These are phyloP conservation scores for Neoitamus cyanurus DNA, from an alignment of 2,888 invertebrate species.

Conservation along the genomic window DNA sequence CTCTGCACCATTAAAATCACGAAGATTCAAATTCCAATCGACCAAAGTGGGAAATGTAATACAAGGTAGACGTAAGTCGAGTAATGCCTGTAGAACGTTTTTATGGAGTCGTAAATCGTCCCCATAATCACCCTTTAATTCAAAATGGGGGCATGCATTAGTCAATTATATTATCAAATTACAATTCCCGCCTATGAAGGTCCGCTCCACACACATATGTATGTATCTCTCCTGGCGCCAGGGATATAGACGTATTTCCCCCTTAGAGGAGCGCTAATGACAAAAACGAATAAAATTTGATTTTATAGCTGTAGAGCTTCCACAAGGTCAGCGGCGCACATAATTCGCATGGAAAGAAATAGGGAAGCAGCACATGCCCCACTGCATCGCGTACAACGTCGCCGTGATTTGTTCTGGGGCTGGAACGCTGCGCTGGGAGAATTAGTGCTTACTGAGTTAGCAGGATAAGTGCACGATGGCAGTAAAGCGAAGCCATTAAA, in stretches of 20 bases:
- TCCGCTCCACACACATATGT: background rate
- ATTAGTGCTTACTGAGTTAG: background rate
- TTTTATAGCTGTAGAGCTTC: background rate
- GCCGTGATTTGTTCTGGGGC: background rate
- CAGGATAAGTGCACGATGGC: constrained; percentile 6
- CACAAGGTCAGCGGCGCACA: background rate
- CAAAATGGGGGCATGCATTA: background rate
- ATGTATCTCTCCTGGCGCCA: background rate
- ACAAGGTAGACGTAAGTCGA: too few species aligned
- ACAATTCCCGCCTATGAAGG: background rate
- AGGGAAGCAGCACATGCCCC: background rate
- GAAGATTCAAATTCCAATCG: too few species aligned
- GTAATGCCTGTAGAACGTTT: too few species aligned
- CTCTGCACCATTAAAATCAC: too few species aligned
- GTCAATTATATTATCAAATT: background rate
- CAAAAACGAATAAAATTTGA: background rate
- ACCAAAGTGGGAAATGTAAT: too few species aligned
- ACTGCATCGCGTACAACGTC: background rate
- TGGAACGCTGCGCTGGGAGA: background rate
- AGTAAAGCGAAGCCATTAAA: constrained; percentile 17
- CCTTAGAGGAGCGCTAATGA: background rate
- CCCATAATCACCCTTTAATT: too few species aligned
- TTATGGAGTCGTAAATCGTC: too few species aligned
- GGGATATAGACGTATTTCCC: background rate
- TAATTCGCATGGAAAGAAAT: background rate